Evolutionary conservation across 2,888 invertebrate genomes (phyloP).

Genomic region (Embidobia sp.): DNA sequence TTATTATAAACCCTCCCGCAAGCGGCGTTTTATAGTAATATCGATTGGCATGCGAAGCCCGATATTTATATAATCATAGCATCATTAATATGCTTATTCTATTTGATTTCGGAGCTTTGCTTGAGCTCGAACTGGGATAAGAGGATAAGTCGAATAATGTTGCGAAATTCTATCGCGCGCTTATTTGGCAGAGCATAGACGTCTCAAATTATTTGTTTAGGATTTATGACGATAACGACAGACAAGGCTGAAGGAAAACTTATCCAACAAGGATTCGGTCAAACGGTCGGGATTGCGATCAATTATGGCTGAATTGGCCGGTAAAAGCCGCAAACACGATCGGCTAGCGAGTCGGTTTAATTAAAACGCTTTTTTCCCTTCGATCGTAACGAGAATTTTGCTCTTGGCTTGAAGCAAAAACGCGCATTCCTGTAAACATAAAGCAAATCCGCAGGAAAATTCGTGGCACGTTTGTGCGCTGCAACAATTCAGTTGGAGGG

Average conservation of each 20-base stretch:
- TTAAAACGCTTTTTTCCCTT: neutral
- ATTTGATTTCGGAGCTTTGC: slow-evolving; percentile 37
- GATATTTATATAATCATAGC: slow-evolving; percentile 4
- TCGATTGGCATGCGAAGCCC: neutral
- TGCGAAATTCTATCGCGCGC: slow-evolving; percentile 36
- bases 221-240: slow-evolving; percentile 7
- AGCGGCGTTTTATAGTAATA: no score
- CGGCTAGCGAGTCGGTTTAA: slow-evolving; percentile 1
- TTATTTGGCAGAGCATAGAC: slow-evolving; percentile 27
- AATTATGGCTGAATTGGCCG: neutral
- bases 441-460: slow-evolving; percentile 54
- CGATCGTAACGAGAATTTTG: neutral
- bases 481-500: slow-evolving; percentile 65
- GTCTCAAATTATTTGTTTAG: slow-evolving; percentile 29
- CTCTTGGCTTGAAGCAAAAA: slow-evolving; percentile 8
- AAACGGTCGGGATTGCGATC: no score
- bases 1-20: no score
- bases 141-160: slow-evolving; percentile 42
- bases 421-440: slow-evolving; percentile 32
- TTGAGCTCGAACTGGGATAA: slow-evolving; percentile 37
- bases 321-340: neutral
- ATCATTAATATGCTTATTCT: slow-evolving; percentile 45
- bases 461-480: slow-evolving; percentile 58
- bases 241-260: neutral
- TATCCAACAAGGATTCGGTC: slow-evolving; percentile 1